These are phyloP conservation scores for Rhynchomys soricoides DNA, from an alignment of 2,113 vertebrate genomes.

Conservation along the genomic window DNA sequence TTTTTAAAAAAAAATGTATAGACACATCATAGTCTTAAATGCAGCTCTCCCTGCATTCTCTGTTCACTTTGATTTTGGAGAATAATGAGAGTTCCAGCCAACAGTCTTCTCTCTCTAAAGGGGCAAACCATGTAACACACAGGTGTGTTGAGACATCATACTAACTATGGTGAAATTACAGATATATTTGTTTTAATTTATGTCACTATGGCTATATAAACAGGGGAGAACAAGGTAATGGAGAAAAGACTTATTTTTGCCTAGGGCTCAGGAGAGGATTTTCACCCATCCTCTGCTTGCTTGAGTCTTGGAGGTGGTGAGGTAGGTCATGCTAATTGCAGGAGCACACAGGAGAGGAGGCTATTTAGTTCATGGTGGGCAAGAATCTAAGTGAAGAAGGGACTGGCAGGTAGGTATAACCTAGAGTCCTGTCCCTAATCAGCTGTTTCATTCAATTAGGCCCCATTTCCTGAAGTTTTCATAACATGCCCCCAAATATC, in stretches of 20 bases:
- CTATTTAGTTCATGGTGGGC: too few species aligned
- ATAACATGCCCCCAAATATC: not conserved
- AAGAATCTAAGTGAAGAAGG: not conserved
- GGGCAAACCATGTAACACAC: not conserved
- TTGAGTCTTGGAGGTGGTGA: not conserved
- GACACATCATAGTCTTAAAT: not conserved
- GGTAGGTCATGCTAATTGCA: not conserved
- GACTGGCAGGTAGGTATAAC: not conserved
- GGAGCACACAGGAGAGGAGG: not conserved
- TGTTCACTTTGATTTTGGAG: not conserved
- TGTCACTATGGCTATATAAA: not conserved
- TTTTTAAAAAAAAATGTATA: too few species aligned
- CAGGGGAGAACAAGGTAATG: not conserved
- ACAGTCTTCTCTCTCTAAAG: not conserved
- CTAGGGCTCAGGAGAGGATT: not conserved
- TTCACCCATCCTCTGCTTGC: not conserved
- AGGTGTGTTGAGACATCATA: not conserved
- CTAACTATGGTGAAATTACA: not conserved
- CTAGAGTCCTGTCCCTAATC: too few species aligned
- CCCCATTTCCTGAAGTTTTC: not conserved
- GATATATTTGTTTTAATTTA: not conserved
- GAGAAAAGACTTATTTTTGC: not conserved
- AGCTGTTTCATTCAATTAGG: not conserved
- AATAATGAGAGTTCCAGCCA: not conserved
- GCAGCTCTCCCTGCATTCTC: not conserved